Conservation (phyloP, 2,888 invertebrate species). For the Agrochola lychnidis region DNA sequence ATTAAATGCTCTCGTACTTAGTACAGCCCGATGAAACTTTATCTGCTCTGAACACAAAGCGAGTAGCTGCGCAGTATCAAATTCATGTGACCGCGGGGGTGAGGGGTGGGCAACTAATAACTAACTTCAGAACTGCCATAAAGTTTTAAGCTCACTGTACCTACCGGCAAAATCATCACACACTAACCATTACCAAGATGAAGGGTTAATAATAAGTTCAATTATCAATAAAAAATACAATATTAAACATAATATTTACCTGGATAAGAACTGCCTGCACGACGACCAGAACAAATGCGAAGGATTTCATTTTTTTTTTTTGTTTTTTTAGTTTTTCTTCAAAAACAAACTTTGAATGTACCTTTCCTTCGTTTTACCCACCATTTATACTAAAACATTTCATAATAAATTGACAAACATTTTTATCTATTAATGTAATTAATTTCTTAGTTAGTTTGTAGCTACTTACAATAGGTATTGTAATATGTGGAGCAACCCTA, state of each 20-base stretch:
- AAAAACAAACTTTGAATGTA: constrained; percentile 49
- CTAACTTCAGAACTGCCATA: too few species aligned
- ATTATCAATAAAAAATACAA: too few species aligned
- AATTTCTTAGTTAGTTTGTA: constrained; percentile 26
- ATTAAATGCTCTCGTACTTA: not conserved
- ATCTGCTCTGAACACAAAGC: too few species aligned
- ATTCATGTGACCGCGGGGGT: too few species aligned
- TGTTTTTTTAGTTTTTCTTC: constrained; percentile 40
- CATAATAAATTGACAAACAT: constrained; percentile 38
- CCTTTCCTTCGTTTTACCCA: not conserved
- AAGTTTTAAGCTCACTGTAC: too few species aligned
- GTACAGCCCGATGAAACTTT: too few species aligned
- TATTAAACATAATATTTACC: constrained; percentile 65
- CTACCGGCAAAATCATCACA: not conserved
- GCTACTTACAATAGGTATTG: not conserved
- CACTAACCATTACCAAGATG: not conserved
- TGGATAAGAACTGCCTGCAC: constrained; percentile 71
- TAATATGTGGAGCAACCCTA: constrained; percentile 33
- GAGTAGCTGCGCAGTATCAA: too few species aligned
- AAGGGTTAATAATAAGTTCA: too few species aligned
- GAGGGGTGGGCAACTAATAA: too few species aligned
- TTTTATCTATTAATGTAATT: constrained; percentile 24
- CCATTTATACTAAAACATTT: constrained; percentile 51
- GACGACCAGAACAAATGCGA: constrained; percentile 67
- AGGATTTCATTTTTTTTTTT: constrained; percentile 77